These are phyloP conservation scores for Anas bernieri DNA, from an alignment of 2,797 vertebrate species.

Conservation along the genomic window DNA sequence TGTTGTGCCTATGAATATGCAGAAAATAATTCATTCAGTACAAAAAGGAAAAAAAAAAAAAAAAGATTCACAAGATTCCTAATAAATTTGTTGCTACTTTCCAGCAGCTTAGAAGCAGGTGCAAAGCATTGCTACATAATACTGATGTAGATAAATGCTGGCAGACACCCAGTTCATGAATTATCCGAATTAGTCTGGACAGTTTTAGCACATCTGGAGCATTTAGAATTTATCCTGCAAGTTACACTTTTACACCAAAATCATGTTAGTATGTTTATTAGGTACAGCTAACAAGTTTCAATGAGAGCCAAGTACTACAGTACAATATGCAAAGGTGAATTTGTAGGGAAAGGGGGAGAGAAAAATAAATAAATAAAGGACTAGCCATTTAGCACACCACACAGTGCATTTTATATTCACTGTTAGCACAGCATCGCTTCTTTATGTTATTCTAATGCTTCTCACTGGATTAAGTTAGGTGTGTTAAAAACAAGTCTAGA, in stretches of 20 bases:
- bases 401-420: background rate
- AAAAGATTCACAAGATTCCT: background rate
- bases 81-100: background rate
- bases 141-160: background rate
- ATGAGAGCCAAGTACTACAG: background rate
- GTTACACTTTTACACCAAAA: constrained; percentile 3
- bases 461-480: background rate
- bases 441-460: background rate
- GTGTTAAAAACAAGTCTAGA: background rate
- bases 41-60: background rate
- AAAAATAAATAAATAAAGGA: accelerated
- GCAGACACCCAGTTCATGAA: constrained; percentile 34
- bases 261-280: background rate
- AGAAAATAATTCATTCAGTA: background rate
- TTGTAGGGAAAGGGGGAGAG: background rate
- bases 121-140: background rate
- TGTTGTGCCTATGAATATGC: background rate
- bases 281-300: background rate
- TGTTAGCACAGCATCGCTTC: background rate
- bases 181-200: constrained; percentile 47
- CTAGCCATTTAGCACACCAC: background rate
- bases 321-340: background rate
- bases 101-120: constrained; percentile 35
- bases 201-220: constrained; percentile 47
- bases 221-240: constrained; percentile 21